phyloP scores from a whole-genome alignment of 2,113 vertebrate genomes.

The Loxodonta africana region DNA sequence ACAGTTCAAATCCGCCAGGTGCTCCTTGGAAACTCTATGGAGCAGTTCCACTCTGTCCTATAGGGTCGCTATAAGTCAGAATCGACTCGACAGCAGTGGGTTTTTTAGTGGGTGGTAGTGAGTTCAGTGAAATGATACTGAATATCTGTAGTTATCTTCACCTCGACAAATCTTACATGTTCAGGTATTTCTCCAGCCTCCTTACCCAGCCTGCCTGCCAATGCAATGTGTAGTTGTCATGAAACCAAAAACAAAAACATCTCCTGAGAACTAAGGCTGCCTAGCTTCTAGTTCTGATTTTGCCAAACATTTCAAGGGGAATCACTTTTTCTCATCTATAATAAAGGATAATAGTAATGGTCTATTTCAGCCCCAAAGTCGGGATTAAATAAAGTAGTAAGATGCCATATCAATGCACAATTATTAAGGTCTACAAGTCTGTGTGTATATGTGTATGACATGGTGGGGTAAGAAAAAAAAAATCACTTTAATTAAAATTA shows the following conservation, averaged over 20 bases:
- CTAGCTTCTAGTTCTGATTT: background rate
- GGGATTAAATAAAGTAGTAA: background rate
- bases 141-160: constrained; percentile 27
- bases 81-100: too few relatives aligned
- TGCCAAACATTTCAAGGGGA: background rate
- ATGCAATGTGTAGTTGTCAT: background rate
- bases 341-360: background rate
- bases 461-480: background rate
- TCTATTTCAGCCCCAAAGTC: background rate
- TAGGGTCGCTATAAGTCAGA: too few relatives aligned
- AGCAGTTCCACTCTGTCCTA: too few relatives aligned
- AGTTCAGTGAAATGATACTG: constrained; percentile 37
- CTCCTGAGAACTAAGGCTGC: background rate
- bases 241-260: background rate
- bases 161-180: background rate
- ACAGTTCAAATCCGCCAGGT: too few relatives aligned
- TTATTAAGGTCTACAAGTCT: background rate
- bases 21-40: too few relatives aligned
- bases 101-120: background rate
- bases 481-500: background rate
- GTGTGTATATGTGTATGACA: background rate
- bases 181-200: background rate
- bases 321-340: background rate
- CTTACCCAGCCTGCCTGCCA: background rate
- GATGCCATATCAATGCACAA: background rate